A percentile compares a stretch with the other conserved stretches of the same genome.
Conservation (phyloP, 2,888 invertebrate genomes). For the Coleophora deauratella region DNA sequence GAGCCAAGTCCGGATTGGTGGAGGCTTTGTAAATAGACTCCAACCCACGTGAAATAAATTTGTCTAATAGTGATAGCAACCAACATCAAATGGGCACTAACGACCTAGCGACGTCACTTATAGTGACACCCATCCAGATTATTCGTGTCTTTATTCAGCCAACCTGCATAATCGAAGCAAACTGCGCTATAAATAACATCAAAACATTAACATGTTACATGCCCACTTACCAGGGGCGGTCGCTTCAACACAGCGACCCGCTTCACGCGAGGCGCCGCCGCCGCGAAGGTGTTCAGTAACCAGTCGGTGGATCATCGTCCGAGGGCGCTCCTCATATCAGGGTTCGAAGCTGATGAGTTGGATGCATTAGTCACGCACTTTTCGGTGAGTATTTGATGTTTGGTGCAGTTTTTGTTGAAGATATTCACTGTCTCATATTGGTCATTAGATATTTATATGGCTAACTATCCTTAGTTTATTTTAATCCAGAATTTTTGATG, state of each 20-base stretch:
- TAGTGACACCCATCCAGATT: too few species aligned
- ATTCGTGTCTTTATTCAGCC: too few species aligned
- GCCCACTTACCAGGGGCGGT: conserved; percentile 35
- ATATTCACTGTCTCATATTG: too few species aligned
- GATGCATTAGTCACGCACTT: conserved; percentile 88
- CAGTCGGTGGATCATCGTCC: conserved; percentile 90
- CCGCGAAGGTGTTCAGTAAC: conserved; percentile 49
- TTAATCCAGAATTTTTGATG: neutral
- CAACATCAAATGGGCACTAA: too few species aligned
- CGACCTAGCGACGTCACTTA: too few species aligned
- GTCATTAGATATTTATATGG: neutral
- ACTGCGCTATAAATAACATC: too few species aligned
- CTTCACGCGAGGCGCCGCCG: conserved; percentile 34
- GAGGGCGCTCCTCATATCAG: conserved; percentile 88
- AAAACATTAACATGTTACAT: neutral
- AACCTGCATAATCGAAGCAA: too few species aligned
- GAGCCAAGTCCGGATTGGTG: too few species aligned
- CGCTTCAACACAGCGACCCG: conserved; percentile 46
- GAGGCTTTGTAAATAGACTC: too few species aligned
- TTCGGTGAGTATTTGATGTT: conserved; percentile 86
- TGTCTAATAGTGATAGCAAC: too few species aligned
- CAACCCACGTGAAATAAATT: too few species aligned
- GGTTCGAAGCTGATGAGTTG: conserved; percentile 89
- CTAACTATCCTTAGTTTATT: neutral
- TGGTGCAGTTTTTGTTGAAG: neutral